phyloP scores from a whole-genome alignment of 2,797 vertebrate species.

The Chelidonichthys spinosus region DNA sequence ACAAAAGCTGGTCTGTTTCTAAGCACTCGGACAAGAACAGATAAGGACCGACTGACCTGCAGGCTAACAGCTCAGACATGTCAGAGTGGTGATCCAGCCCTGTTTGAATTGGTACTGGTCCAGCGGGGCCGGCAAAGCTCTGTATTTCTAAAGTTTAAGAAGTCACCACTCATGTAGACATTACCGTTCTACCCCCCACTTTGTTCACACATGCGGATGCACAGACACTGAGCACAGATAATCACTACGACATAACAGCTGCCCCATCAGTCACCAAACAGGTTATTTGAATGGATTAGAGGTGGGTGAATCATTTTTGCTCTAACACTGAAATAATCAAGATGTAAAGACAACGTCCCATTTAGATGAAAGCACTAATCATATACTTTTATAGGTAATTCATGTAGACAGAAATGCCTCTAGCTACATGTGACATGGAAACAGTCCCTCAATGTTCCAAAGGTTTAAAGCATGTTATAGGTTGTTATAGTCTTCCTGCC shows the following conservation, averaged over 20 bases:
- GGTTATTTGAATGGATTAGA: slow-evolving; percentile 38
- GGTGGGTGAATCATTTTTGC: slow-evolving; percentile 18
- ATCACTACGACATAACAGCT: slow-evolving; percentile 17
- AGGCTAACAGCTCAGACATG: slow-evolving; percentile 48
- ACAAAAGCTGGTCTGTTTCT: slow-evolving; percentile 61
- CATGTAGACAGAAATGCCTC: background rate
- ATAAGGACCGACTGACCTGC: slow-evolving; percentile 34
- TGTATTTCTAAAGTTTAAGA: slow-evolving; percentile 44
- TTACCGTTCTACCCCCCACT: background rate
- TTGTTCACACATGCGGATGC: slow-evolving; percentile 4
- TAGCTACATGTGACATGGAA: background rate
- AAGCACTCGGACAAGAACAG: slow-evolving; percentile 18
- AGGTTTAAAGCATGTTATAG: slow-evolving; percentile 37
- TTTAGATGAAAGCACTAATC: slow-evolving; percentile 6
- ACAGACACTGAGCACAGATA: background rate
- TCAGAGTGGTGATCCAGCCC: slow-evolving; percentile 39
- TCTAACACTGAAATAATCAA: slow-evolving; percentile 9
- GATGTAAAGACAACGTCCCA: background rate
- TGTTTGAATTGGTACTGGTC: slow-evolving; percentile 66
- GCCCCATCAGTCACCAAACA: slow-evolving; percentile 43
- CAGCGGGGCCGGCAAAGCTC: slow-evolving; percentile 27
- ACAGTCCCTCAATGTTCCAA: background rate
- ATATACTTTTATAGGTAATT: background rate
- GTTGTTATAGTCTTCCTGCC: slow-evolving; percentile 41
- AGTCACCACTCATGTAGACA: slow-evolving; percentile 25